These are phyloP conservation scores for Rhyacophila evoluta DNA, from an alignment of 2,888 invertebrate genomes.

Conservation along the genomic window DNA sequence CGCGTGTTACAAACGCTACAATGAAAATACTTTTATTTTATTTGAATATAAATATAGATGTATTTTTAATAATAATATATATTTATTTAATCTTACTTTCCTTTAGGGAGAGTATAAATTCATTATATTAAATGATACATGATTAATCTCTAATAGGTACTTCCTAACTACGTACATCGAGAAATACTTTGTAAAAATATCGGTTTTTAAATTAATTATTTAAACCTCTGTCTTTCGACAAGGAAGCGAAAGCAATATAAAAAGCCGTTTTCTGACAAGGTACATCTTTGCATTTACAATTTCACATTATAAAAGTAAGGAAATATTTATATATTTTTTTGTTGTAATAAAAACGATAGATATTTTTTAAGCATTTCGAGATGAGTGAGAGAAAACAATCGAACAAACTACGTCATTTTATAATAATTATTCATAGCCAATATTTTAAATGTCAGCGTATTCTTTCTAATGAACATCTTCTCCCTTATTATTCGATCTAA, in stretches of 20 bases:
- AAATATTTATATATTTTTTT: constrained; percentile 36
- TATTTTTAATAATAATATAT: constrained; percentile 53
- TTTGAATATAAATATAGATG: constrained; percentile 56
- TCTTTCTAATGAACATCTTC: too few species aligned
- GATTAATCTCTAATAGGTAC: constrained; percentile 40
- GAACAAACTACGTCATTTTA: not conserved
- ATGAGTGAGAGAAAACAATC: not conserved
- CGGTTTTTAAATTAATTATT: constrained; percentile 57
- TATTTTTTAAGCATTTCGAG: not conserved
- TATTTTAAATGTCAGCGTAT: not conserved
- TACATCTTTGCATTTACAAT: constrained; percentile 37
- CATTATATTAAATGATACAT: constrained; percentile 49
- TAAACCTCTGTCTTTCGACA: constrained; percentile 31
- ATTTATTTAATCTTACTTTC: constrained; percentile 57
- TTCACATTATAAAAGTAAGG: constrained; percentile 9
- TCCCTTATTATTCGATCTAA: too few species aligned
- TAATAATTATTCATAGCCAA: not conserved
- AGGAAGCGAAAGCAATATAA: constrained; percentile 42
- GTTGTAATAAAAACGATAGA: constrained; percentile 36
- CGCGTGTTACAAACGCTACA: constrained; percentile 53
- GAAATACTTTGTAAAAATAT: constrained; percentile 55
- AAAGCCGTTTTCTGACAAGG: constrained; percentile 12
- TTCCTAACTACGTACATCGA: constrained; percentile 54
- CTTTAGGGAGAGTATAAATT: constrained; percentile 52
- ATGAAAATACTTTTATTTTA: constrained; percentile 54